A percentile compares a stretch with the other conserved stretches of the same genome.
Evolutionary conservation across 2,113 vertebrate species (phyloP).

Genomic region (Pheucticus melanocephalus): DNA sequence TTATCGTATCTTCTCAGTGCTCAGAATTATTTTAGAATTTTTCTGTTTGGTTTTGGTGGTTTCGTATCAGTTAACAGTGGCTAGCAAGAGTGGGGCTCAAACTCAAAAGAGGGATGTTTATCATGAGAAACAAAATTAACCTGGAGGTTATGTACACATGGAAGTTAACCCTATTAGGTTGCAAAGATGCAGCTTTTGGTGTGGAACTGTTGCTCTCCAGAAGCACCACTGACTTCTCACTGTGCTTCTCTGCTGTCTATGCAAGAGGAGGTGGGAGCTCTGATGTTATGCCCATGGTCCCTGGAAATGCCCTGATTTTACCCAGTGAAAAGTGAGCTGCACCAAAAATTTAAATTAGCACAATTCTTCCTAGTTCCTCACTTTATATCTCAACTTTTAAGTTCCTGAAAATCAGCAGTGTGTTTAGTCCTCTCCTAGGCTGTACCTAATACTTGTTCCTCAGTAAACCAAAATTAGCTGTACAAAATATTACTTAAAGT

Average conservation of each 20-base stretch:
- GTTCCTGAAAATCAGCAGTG: neutral
- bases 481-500: neutral
- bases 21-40: neutral
- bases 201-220: neutral
- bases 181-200: neutral
- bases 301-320: neutral
- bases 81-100: neutral
- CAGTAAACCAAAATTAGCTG: neutral
- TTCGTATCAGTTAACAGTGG: neutral
- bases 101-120: neutral
- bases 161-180: neutral
- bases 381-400: neutral
- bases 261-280: neutral
- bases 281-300: neutral
- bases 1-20: neutral
- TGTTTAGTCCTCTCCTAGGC: neutral
- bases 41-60: neutral
- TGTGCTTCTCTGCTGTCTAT: neutral
- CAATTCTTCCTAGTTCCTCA: neutral
- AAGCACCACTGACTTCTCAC: neutral
- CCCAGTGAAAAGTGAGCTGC: neutral
- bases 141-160: accelerated
- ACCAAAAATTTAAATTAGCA: neutral
- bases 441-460: neutral
- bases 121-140: neutral